Evolutionary conservation across 2,888 invertebrate genomes (phyloP), one percentile per base, ranked within the genome.

Genomic region (Andrena hattorfiana): DNA sequence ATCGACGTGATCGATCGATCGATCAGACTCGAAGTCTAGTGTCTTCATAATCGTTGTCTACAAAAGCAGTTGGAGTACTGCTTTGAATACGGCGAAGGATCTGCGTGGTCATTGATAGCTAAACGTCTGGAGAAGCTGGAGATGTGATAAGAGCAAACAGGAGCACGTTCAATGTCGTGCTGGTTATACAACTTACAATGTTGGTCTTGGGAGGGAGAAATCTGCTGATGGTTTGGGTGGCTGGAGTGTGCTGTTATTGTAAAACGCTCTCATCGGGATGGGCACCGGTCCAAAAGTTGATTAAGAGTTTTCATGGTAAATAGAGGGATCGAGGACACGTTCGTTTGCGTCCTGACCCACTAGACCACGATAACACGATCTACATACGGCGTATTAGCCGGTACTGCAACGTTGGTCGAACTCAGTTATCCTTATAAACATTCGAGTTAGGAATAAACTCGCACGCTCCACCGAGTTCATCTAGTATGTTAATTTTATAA

Each of bases 201-300:
- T 49, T 67, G n/a, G 26, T 32, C 8, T 62, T 2, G 62, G 63
- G 28, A n/a, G 42, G 72, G 16, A 68, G 72, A 49, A 51, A 49
- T 69, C 56, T 56, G 63, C 26, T 16, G 77, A 77, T 77, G 70
- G 64, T 70, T 69, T 28, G 59, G 63, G 54, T 79, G 79, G 81
- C 68, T 64, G 68, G 64, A 60, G 68, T 35, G 68, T 35, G 35
- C 60, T 71, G 59, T 68, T 71, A 76, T 80, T 72, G 83, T 70
- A 66, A 75, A 83, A 83, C 70, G 80, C 49, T 75, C 78, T 79
- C 75, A 84, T 83, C 83, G 64, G 66, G 26, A 32, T 67, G 83
- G 84, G 84, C 84, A 83, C 60, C 69, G 83, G 60, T 84, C 84
- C 83, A 84, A 83, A 83, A 73, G 75, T 79, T 69, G 83, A 74